phyloP scores from a whole-genome alignment of 2,888 invertebrate genomes.

The Onthophagus sagittarius region DNA sequence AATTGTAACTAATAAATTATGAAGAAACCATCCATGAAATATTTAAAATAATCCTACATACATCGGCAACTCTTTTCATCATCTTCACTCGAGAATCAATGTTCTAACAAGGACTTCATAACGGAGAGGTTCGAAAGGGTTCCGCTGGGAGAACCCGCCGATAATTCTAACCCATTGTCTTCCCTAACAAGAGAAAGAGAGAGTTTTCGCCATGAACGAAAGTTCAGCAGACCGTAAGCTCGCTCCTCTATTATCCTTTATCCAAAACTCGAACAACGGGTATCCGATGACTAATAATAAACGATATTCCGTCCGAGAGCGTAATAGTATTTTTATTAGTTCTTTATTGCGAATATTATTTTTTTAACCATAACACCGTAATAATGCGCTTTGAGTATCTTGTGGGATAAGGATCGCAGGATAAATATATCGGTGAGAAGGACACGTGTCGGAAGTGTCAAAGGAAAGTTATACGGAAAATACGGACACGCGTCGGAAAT shows the following conservation, averaged over 20 bases:
- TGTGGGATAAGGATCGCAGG: neutral
- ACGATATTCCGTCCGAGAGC: neutral
- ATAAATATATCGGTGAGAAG: neutral
- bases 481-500: neutral
- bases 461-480: neutral
- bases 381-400: neutral
- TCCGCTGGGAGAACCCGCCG: conserved; percentile 22
- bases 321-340: neutral
- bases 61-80: neutral
- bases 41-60: neutral
- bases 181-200: conserved; percentile 19
- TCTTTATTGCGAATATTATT: neutral
- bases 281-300: neutral
- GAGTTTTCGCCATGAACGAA: conserved; percentile 23
- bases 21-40: no score
- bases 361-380: no score
- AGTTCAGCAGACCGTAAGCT: neutral
- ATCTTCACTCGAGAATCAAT: neutral
- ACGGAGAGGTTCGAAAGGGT: conserved; percentile 20
- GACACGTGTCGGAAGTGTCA: neutral
- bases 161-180: conserved; percentile 26
- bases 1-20: no score
- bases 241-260: neutral
- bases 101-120: conserved; percentile 3
- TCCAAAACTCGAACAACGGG: neutral